phyloP scores from a whole-genome alignment of 2,113 vertebrate genomes.

The Bettongia penicillata region DNA sequence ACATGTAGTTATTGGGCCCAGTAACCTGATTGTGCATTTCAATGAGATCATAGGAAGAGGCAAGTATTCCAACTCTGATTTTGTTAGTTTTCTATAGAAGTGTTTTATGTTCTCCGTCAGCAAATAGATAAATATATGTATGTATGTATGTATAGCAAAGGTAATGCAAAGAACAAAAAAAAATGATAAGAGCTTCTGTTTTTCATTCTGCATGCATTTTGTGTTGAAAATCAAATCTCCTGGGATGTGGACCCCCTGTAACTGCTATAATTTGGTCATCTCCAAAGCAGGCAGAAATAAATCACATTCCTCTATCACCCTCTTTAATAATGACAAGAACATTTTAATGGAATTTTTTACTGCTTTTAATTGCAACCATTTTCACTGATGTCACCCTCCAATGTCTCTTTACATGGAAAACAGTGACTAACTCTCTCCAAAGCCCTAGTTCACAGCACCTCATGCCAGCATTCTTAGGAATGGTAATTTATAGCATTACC shows the following conservation, averaged over 20 bases:
- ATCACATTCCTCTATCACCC: slow-evolving; percentile 3
- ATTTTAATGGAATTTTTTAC: slow-evolving; percentile 28
- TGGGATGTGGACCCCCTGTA: background rate
- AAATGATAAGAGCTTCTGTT: slow-evolving; percentile 61
- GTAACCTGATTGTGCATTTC: slow-evolving; percentile 94
- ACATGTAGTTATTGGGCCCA: slow-evolving; percentile 94
- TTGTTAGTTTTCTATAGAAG: slow-evolving; percentile 63
- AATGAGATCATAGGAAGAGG: slow-evolving; percentile 97
- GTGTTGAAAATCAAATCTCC: background rate
- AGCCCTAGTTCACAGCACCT: slow-evolving; percentile 43
- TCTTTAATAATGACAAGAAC: slow-evolving; percentile 9
- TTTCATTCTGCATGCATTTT: slow-evolving; percentile 50
- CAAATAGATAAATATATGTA: slow-evolving; percentile 50
- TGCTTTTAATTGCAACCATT: slow-evolving; percentile 33
- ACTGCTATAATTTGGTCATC: slow-evolving; percentile 16
- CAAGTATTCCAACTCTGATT: slow-evolving; percentile 79
- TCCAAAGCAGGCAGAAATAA: slow-evolving; percentile 25
- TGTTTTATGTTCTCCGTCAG: slow-evolving; percentile 71
- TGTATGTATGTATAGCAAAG: slow-evolving; percentile 56
- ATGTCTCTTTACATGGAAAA: slow-evolving; percentile 48
- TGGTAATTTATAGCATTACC: slow-evolving; percentile 56
- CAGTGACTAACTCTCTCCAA: background rate
- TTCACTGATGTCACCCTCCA: slow-evolving; percentile 7
- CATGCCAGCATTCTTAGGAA: slow-evolving; percentile 49
- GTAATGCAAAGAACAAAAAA: slow-evolving; percentile 27